Conservation (phyloP, 2,113 vertebrate genomes). For the Leptodactylus fuscus region DNA sequence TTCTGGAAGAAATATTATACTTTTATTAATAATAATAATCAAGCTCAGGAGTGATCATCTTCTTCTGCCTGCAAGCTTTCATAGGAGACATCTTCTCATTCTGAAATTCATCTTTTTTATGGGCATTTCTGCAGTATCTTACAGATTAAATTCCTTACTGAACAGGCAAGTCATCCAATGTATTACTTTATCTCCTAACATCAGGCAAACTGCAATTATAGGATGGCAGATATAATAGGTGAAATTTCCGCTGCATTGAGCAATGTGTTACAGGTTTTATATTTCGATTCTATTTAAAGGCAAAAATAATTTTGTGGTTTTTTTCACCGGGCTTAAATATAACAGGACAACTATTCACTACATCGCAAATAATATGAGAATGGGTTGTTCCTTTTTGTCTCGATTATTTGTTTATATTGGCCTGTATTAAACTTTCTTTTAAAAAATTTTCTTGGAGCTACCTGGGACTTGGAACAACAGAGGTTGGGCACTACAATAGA, state of each 20-base stretch:
- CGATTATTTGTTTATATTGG: neutral
- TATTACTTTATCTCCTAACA: slow-evolving; percentile 40
- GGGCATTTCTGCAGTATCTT: slow-evolving; percentile 34
- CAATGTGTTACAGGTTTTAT: slow-evolving; percentile 29
- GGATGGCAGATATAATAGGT: slow-evolving; percentile 39
- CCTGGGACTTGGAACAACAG: neutral
- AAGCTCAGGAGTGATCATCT: slow-evolving; percentile 3
- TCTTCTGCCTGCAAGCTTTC: neutral
- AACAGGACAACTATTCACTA: neutral
- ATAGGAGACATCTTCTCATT: slow-evolving; percentile 22
- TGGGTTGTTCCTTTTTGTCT: neutral
- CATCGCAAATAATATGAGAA: neutral
- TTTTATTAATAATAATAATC: slow-evolving; percentile 52
- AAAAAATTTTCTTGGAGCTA: neutral
- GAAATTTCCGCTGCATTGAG: slow-evolving; percentile 26
- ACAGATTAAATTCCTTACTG: slow-evolving; percentile 39
- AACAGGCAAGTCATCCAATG: slow-evolving; percentile 43
- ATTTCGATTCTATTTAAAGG: slow-evolving; percentile 19
- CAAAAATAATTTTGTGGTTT: neutral
- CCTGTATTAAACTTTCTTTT: neutral
- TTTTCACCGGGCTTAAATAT: neutral
- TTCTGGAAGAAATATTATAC: slow-evolving; percentile 45
- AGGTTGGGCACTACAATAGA: neutral
- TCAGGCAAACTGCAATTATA: slow-evolving; percentile 41
- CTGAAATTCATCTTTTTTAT: slow-evolving; percentile 43